These are phyloP conservation scores for Euphydryas editha DNA, from an alignment of 2,888 invertebrate species.

Conservation along the genomic window DNA sequence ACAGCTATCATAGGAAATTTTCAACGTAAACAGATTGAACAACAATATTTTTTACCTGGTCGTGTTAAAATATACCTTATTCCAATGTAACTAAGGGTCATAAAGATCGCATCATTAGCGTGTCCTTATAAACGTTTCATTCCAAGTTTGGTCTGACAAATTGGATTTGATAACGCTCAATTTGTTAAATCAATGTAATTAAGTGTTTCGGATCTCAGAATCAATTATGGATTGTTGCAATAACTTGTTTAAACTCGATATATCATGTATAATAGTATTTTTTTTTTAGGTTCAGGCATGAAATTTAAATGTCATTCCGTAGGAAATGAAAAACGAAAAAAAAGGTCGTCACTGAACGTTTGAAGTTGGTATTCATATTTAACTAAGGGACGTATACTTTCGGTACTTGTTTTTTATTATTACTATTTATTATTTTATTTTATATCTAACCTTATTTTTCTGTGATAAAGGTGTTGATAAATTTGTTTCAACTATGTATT, in stretches of 20 bases:
- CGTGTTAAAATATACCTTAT: background rate
- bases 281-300: too few species aligned
- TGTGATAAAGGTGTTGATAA: too few species aligned
- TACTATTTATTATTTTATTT: too few species aligned
- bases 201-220: conserved; percentile 9
- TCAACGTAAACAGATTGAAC: conserved; percentile 15
- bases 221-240: conserved; percentile 11
- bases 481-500: too few species aligned
- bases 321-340: too few species aligned
- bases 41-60: background rate
- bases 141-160: conserved; percentile 23
- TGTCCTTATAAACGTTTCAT: conserved; percentile 4
- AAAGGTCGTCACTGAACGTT: too few species aligned
- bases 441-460: too few species aligned
- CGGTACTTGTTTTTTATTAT: too few species aligned
- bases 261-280: background rate
- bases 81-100: background rate
- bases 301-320: too few species aligned
- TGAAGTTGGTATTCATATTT: too few species aligned
- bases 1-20: conserved; percentile 23
- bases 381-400: too few species aligned
- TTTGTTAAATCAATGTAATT: conserved; percentile 29
- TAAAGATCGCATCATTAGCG: background rate
- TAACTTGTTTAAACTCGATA: conserved; percentile 4
- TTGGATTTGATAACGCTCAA: conserved; percentile 24